Evolutionary conservation across 2,888 invertebrate genomes (phyloP).

Genomic region (Caenorhabditis sp.): DNA sequence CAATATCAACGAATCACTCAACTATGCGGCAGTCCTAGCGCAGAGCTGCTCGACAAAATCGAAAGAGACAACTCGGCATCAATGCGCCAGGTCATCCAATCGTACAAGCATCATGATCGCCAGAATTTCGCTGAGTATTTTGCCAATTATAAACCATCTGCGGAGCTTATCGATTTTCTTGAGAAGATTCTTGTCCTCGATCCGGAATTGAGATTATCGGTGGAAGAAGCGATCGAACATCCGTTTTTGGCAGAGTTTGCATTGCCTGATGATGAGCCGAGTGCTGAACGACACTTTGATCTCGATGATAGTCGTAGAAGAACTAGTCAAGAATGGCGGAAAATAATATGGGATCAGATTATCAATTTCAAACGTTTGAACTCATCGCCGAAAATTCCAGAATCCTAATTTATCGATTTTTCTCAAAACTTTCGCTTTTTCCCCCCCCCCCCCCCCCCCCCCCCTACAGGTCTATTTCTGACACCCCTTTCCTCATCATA

Average conservation of each 20-base stretch:
- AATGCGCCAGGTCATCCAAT: conserved; percentile 56
- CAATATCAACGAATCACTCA: conserved; percentile 63
- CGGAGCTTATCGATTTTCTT: conserved; percentile 60
- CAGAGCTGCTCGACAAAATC: conserved; percentile 60
- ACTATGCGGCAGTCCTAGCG: conserved; percentile 64
- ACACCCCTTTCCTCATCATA: conserved; percentile 13
- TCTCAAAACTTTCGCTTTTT: conserved; percentile 3
- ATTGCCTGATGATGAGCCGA: conserved; percentile 61
- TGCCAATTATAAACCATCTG: conserved; percentile 17
- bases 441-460: conserved; percentile 11
- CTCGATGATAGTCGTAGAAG: conserved; percentile 54
- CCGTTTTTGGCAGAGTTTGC: conserved; percentile 55
- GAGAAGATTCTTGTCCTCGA: conserved; percentile 65
- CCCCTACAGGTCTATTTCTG: conserved; percentile 1
- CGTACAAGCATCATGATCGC: conserved; percentile 26
- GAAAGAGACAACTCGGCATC: conserved; percentile 52
- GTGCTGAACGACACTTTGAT: conserved; percentile 54
- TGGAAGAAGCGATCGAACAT: conserved; percentile 59
- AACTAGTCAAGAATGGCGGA: conserved; percentile 57
- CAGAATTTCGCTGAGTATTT: conserved; percentile 48
- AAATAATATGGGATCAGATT: conserved; percentile 55
- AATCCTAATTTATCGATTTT: not conserved
- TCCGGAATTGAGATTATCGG: conserved; percentile 51
- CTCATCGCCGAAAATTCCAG: conserved; percentile 36
- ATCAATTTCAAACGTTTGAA: conserved; percentile 41